Evolutionary conservation across 2,888 invertebrate species (phyloP).

Genomic region (Parnassius apollo): DNA sequence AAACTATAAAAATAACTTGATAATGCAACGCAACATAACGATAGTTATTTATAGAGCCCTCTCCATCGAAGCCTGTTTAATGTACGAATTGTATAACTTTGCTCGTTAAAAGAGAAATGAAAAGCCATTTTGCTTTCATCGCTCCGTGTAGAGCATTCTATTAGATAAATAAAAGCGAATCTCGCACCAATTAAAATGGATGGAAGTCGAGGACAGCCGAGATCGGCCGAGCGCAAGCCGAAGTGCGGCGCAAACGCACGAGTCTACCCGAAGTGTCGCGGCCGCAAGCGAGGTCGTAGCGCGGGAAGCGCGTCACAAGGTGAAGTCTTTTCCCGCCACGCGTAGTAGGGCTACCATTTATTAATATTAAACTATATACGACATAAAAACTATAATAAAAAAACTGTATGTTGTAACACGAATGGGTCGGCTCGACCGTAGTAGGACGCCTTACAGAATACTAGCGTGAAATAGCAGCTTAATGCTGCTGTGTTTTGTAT

Average conservation of each 20-base stretch:
- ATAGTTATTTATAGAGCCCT: not conserved
- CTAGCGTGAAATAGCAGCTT: too few species aligned
- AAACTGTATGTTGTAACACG: too few species aligned
- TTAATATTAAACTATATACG: not conserved
- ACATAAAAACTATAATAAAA: too few species aligned
- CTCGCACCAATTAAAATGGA: conserved; percentile 51
- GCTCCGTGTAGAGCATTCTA: conserved; percentile 30
- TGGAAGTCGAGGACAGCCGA: conserved; percentile 44
- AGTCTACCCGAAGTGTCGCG: conserved; percentile 46
- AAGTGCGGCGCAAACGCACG: conserved; percentile 27
- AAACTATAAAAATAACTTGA: too few species aligned
- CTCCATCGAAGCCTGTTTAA: conserved; percentile 1
- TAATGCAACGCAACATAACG: not conserved
- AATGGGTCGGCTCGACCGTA: too few species aligned
- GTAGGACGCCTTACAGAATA: too few species aligned
- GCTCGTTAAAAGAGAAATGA: conserved; percentile 23
- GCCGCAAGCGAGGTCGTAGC: conserved; percentile 72
- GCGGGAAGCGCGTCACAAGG: conserved; percentile 76
- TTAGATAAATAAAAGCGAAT: conserved; percentile 50
- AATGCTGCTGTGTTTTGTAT: too few species aligned
- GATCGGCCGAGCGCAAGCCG: conserved; percentile 43
- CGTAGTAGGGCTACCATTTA: conserved; percentile 31
- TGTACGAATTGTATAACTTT: conserved; percentile 25
- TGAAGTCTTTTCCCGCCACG: conserved; percentile 72
- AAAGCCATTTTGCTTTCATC: conserved; percentile 36